Base-by-base conservation (phyloP, 2,888 invertebrate genomes). In the Epiblema foenella region DNA sequence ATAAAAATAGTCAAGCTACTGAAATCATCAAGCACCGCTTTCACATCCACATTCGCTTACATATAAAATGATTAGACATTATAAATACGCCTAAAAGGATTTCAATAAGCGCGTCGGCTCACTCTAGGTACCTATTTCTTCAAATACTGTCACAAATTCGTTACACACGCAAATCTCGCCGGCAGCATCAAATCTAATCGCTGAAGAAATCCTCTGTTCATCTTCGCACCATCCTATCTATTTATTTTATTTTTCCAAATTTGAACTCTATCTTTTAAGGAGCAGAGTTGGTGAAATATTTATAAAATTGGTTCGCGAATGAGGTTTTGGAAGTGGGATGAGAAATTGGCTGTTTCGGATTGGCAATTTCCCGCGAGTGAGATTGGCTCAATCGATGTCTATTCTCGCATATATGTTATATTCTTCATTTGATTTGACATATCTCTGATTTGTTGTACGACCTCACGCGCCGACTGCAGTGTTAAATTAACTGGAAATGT, bases 151-250 rank as follows among this genome's bases (percentile, higher is more conserved):
- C 33, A 33, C 29, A 66, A 66, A 59, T 59, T 59, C 51, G 58
- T 58, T 29, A 59, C 4, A n/a, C 52, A 63, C 64, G 64, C 68
- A 54, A 69, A 52, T 65, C n/a, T 51, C 39, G 69, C 69, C 70
- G 20, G 29, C 52, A 42, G 64, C 65, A 29, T 12, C 65, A 59
- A 54, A 70, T 56, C 46, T 60, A 70, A 70, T 70, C 52, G 52
- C 33, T 33, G 20, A 42, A 58, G 33, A 54, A 70, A 70, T 65
- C 65, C 49, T 29, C 59, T 18, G 59, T 54, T 49, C 18, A 70
- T 42, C 60, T 20, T n/a, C 70, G 49, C 59, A 66, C 17, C 54
- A 37, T 51, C 54, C 56, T 49, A 70, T 66, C 39, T 24, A 24
- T 24, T 29, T 11, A 7, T 10, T 39, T 10, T 11, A 0, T 17